phyloP scores from a whole-genome alignment of 2,888 invertebrate genomes.

The Hylaea fasciaria region DNA sequence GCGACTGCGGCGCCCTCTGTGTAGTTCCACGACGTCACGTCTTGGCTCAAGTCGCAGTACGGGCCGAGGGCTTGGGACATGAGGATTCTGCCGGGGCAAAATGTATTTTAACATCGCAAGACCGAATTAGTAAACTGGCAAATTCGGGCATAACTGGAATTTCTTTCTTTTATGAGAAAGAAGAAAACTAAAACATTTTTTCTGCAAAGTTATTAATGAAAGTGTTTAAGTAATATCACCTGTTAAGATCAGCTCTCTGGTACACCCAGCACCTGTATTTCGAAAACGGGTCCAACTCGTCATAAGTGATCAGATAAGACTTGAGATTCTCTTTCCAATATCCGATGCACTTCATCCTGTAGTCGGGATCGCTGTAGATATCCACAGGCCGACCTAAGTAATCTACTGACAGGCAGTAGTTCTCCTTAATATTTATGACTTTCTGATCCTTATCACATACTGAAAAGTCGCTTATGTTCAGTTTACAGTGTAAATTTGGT shows the following conservation, averaged over 20 bases:
- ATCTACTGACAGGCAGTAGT: constrained; percentile 98
- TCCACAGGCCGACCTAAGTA: constrained; percentile 97
- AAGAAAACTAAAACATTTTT: background rate
- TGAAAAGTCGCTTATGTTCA: constrained; percentile 97
- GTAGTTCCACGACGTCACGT: constrained; percentile 94
- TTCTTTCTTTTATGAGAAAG: background rate
- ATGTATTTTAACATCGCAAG: background rate
- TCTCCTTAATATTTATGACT: constrained; percentile 96
- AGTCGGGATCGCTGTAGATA: constrained; percentile 98
- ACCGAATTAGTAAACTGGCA: too few species aligned
- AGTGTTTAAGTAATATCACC: constrained; percentile 66
- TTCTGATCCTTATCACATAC: constrained; percentile 98
- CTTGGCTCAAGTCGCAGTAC: constrained; percentile 95
- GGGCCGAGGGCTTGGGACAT: constrained; percentile 96
- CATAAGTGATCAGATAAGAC: constrained; percentile 97
- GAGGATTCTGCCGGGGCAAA: constrained; percentile 65
- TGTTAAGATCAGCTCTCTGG: constrained; percentile 96
- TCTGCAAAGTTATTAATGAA: too few species aligned
- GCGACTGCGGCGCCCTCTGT: constrained; percentile 97
- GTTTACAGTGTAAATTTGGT: constrained; percentile 95
- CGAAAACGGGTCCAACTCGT: constrained; percentile 97
- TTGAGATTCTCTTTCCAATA: constrained; percentile 99
- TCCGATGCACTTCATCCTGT: constrained; percentile 98
- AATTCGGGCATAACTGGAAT: too few species aligned
- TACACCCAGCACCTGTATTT: constrained; percentile 99